Evolutionary conservation across 2,113 vertebrate species (phyloP).

Genomic region (Pantherophis guttatus): DNA sequence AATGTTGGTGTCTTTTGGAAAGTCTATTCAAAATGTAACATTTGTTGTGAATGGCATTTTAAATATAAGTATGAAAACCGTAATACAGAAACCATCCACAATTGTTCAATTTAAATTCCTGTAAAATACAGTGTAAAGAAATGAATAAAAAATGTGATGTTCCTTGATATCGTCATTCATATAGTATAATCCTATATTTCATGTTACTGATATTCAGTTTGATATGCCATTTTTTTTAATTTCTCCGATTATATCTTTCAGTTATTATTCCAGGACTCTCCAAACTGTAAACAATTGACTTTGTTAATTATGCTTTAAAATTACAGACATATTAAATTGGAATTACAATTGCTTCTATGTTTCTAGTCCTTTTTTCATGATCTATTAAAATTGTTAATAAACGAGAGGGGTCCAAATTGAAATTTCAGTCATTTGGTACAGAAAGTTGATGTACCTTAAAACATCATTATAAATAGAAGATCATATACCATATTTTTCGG

Average conservation of each 20-base stretch:
- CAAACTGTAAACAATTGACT: background rate
- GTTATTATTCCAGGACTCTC: background rate
- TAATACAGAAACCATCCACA: background rate
- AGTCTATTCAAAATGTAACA: background rate
- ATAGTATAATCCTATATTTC: background rate
- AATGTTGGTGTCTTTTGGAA: background rate
- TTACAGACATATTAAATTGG: background rate
- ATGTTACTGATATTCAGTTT: background rate
- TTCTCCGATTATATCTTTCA: background rate
- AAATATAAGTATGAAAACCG: background rate
- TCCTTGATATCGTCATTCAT: background rate
- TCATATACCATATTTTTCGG: background rate
- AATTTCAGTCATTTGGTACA: background rate
- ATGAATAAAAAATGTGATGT: background rate
- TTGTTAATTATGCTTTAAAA: background rate
- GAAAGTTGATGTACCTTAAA: background rate
- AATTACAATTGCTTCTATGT: background rate
- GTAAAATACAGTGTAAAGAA: background rate
- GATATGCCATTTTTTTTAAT: background rate
- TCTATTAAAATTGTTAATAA: background rate
- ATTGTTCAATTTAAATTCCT: background rate
- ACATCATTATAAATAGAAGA: background rate
- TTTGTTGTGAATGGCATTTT: background rate
- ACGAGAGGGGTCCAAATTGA: background rate
- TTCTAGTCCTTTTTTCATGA: background rate